Evolutionary conservation across 2,888 invertebrate species (phyloP).

Genomic region (Terebella lapidaria): DNA sequence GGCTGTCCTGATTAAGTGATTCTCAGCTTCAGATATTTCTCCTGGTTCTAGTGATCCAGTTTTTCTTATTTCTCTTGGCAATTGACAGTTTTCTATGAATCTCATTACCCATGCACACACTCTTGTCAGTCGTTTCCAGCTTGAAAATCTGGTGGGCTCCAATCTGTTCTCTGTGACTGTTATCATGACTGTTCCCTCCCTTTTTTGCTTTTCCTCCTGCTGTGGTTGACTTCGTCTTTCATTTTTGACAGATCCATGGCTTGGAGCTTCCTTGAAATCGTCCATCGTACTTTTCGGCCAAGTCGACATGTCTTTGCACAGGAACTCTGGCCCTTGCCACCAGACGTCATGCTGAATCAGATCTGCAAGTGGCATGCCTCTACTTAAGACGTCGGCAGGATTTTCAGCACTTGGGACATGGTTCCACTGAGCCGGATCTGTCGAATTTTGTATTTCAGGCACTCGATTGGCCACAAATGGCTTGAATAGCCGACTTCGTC

Average conservation of each 20-base stretch:
- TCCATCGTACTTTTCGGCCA: not conserved
- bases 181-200: too few relatives aligned
- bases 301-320: not conserved
- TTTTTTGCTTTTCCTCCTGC: too few relatives aligned
- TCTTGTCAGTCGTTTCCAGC: slow-evolving; percentile 9
- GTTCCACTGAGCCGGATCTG: slow-evolving; percentile 6
- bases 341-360: not conserved
- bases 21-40: slow-evolving; percentile 6
- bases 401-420: slow-evolving; percentile 9
- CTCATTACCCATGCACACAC: slow-evolving; percentile 9
- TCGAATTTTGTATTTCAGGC: slow-evolving; percentile 20
- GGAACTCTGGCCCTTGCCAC: slow-evolving; percentile 5
- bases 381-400: slow-evolving; percentile 8
- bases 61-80: not conserved
- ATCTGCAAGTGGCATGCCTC: not conserved
- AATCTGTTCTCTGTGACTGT: not conserved
- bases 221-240: not conserved
- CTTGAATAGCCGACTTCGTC: slow-evolving; percentile 15
- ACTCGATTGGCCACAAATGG: slow-evolving; percentile 25
- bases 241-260: not conserved
- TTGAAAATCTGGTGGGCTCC: slow-evolving; percentile 9
- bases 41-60: slow-evolving; percentile 1
- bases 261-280: not conserved
- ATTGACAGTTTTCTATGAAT: slow-evolving; percentile 13
- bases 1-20: slow-evolving; percentile 3